Evolutionary conservation across 1,140 invertebrate genomes (phyloP).

Genomic region (Drosophila oshimai): DNA sequence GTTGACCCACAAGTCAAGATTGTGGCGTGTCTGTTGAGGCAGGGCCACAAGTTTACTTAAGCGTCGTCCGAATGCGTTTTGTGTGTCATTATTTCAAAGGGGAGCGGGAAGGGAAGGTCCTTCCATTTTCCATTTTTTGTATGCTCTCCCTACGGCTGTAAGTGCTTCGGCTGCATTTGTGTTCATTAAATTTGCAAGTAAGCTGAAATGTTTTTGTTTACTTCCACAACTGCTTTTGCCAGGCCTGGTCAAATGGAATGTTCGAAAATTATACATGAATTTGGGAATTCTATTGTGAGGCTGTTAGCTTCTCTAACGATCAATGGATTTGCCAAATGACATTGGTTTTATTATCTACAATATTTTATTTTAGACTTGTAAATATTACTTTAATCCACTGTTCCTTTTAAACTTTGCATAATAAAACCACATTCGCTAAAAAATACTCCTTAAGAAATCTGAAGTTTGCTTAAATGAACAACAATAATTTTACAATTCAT

Average conservation of each 20-base stretch:
- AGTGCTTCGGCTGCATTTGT: slow-evolving; percentile 44
- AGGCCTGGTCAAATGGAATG: slow-evolving; percentile 26
- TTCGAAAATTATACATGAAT: slow-evolving; percentile 49
- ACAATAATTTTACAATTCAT: too few relatives aligned
- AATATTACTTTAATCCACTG: too few relatives aligned
- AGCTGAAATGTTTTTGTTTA: slow-evolving; percentile 75
- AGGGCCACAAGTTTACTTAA: slow-evolving; percentile 37
- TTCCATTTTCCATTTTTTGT: slow-evolving; percentile 28
- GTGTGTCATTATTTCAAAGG: slow-evolving; percentile 42
- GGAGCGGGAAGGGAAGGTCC: slow-evolving; percentile 10
- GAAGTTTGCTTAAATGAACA: too few relatives aligned
- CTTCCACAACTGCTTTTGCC: slow-evolving; percentile 16
- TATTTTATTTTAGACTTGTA: too few relatives aligned
- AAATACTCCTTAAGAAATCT: too few relatives aligned
- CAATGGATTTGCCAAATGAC: too few relatives aligned
- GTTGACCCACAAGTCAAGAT: slow-evolving; percentile 71
- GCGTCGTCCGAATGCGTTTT: slow-evolving; percentile 62
- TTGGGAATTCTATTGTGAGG: too few relatives aligned
- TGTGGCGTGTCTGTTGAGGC: slow-evolving; percentile 31
- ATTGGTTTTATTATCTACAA: too few relatives aligned
- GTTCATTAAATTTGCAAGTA: slow-evolving; percentile 72
- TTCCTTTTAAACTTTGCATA: too few relatives aligned
- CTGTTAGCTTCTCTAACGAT: too few relatives aligned
- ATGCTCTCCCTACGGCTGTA: slow-evolving; percentile 10
- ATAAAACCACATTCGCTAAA: too few relatives aligned